Conservation (phyloP, 2,797 vertebrate species). For the Sebastiscus tertius region DNA sequence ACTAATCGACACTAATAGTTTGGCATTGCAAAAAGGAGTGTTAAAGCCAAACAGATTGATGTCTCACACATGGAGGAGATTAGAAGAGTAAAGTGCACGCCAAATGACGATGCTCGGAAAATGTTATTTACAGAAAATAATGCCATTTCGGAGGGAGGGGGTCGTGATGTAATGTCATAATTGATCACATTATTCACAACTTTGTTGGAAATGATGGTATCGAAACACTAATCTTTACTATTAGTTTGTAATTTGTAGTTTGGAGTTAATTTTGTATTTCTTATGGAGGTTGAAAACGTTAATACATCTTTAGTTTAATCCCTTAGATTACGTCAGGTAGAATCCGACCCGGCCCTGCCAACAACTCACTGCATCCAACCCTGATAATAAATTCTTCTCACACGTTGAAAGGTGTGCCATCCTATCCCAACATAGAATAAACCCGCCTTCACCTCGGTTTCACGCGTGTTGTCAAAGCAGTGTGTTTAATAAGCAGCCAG, state of each 20-base stretch:
- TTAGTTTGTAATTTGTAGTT: not conserved
- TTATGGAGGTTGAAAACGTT: not conserved
- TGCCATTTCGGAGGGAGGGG: not conserved
- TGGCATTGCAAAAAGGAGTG: not conserved
- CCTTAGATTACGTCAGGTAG: not conserved
- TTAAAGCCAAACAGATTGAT: not conserved
- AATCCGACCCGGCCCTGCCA: not conserved
- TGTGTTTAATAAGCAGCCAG: constrained; percentile 61
- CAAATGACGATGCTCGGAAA: not conserved
- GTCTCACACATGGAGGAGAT: not conserved
- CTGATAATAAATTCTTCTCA: constrained; percentile 9
- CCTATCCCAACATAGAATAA: constrained; percentile 28
- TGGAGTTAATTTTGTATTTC: not conserved
- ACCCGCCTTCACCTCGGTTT: constrained; percentile 26
- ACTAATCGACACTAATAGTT: not conserved
- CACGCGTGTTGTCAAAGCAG: constrained; percentile 21
- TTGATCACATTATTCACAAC: not conserved
- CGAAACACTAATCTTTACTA: not conserved
- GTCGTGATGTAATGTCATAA: not conserved
- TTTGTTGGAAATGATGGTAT: not conserved
- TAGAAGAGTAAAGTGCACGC: not conserved
- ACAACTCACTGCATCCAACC: not conserved
- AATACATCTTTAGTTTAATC: not conserved
- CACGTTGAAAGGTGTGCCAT: constrained; percentile 11
- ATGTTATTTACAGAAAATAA: not conserved